Percentiles rank a stretch among this genome's conserved stretches.
Evolutionary conservation across 2,113 vertebrate genomes (phyloP).

Genomic region (Gymnocephalus cernua): DNA sequence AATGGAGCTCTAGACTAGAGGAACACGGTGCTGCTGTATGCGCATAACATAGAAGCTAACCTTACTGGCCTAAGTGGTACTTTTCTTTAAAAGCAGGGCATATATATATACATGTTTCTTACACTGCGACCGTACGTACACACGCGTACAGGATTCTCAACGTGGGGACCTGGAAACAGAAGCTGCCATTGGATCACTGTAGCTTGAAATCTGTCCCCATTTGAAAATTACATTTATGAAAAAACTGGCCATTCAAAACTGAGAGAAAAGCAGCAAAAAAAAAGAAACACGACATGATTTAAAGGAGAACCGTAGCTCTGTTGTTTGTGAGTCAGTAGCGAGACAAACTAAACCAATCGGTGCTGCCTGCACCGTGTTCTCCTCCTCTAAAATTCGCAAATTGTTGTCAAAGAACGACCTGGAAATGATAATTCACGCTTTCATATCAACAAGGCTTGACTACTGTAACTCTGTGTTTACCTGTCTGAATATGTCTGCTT

Average conservation of each 20-base stretch:
- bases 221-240: not conserved
- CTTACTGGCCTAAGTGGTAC: constrained; percentile 51
- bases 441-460: too few relatives aligned
- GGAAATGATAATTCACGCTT: too few relatives aligned
- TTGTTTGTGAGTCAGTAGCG: too few relatives aligned
- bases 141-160: constrained; percentile 47
- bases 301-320: too few relatives aligned
- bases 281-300: not conserved
- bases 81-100: constrained; percentile 71
- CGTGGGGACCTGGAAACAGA: constrained; percentile 46
- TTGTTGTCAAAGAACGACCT: too few relatives aligned
- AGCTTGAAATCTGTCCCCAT: constrained; percentile 29
- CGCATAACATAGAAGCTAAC: constrained; percentile 69
- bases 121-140: constrained; percentile 50
- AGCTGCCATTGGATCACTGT: constrained; percentile 43
- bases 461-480: too few relatives aligned
- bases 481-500: too few relatives aligned
- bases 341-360: too few relatives aligned
- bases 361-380: too few relatives aligned
- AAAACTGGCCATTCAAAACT: constrained; percentile 3
- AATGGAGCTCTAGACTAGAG: constrained; percentile 66
- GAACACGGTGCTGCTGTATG: constrained; percentile 57
- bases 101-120: constrained; percentile 69
- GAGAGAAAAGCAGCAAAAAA: constrained; percentile 19
- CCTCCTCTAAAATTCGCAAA: too few relatives aligned